Evolutionary conservation across 2,888 invertebrate genomes (phyloP).

Genomic region (Tuberolachnus salignus): DNA sequence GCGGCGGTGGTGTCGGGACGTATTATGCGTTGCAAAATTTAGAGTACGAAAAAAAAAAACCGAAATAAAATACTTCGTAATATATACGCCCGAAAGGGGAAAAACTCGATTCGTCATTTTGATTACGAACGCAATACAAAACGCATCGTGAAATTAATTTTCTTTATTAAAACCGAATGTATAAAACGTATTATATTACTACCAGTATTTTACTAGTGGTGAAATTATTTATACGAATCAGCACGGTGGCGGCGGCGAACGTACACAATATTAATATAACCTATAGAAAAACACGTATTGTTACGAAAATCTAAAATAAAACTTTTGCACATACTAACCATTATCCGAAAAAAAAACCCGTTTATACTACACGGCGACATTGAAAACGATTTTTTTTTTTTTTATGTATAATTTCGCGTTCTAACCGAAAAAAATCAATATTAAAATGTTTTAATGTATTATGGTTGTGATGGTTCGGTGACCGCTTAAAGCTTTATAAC

Average conservation of each 20-base stretch:
- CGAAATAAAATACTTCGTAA: not conserved
- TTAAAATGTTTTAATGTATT: too few relatives aligned
- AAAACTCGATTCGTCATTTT: slow-evolving; percentile 52
- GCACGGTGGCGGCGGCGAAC: too few relatives aligned
- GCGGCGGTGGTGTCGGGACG: not conserved
- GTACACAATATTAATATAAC: not conserved
- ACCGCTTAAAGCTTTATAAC: not conserved
- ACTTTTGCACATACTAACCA: slow-evolving; percentile 7
- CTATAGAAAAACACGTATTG: not conserved
- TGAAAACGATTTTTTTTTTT: too few relatives aligned
- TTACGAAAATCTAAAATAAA: not conserved
- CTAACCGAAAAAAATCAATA: too few relatives aligned
- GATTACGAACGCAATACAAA: slow-evolving; percentile 27
- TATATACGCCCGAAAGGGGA: slow-evolving; percentile 14
- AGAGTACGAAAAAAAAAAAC: slow-evolving; percentile 13
- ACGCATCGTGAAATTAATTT: slow-evolving; percentile 46
- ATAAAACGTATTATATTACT: slow-evolving; percentile 18
- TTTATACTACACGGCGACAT: too few relatives aligned
- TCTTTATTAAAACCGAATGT: slow-evolving; percentile 30
- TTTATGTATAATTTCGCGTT: too few relatives aligned
- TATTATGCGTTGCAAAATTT: slow-evolving; percentile 10
- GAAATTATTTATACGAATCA: slow-evolving; percentile 24
- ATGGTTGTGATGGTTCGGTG: not conserved
- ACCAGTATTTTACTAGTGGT: not conserved
- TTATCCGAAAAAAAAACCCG: too few relatives aligned